These are phyloP conservation scores for Drosophila quinaria DNA, from an alignment of 2,888 invertebrate genomes.

Conservation along the genomic window DNA sequence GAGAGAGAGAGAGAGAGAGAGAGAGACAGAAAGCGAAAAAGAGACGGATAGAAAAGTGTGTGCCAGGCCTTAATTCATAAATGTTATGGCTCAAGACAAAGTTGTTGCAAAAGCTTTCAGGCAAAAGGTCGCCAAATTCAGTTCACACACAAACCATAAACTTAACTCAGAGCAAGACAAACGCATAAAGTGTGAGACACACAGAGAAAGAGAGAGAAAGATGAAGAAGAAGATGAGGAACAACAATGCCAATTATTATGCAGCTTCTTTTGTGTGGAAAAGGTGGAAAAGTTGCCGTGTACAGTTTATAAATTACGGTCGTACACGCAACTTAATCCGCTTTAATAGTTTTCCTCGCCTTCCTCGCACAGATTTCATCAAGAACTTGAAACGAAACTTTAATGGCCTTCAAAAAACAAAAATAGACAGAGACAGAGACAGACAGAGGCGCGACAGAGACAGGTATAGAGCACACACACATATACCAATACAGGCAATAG, in stretches of 20 bases:
- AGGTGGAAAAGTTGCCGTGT: slow-evolving; percentile 48
- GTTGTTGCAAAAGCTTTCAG: slow-evolving; percentile 59
- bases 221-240: slow-evolving; percentile 1
- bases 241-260: slow-evolving; percentile 58
- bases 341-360: slow-evolving; percentile 58
- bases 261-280: slow-evolving; percentile 54
- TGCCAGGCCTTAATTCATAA: slow-evolving; percentile 44
- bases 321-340: slow-evolving; percentile 64
- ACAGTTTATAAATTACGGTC: slow-evolving; percentile 61
- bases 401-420: slow-evolving; percentile 2
- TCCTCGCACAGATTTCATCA: slow-evolving; percentile 52
- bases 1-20: not conserved
- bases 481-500: slow-evolving; percentile 7
- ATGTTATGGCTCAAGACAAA: slow-evolving; percentile 49
- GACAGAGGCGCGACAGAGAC: not conserved
- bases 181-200: slow-evolving; percentile 12
- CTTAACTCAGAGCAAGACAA: slow-evolving; percentile 25
- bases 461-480: slow-evolving; percentile 2
- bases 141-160: slow-evolving; percentile 45
- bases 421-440: not conserved
- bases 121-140: slow-evolving; percentile 53
- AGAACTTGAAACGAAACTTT: slow-evolving; percentile 44
- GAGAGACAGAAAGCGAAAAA: not conserved
- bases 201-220: not conserved
- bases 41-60: not conserved